phyloP scores from a whole-genome alignment of 1,140 invertebrate species.

The Drosophila mauritiana region DNA sequence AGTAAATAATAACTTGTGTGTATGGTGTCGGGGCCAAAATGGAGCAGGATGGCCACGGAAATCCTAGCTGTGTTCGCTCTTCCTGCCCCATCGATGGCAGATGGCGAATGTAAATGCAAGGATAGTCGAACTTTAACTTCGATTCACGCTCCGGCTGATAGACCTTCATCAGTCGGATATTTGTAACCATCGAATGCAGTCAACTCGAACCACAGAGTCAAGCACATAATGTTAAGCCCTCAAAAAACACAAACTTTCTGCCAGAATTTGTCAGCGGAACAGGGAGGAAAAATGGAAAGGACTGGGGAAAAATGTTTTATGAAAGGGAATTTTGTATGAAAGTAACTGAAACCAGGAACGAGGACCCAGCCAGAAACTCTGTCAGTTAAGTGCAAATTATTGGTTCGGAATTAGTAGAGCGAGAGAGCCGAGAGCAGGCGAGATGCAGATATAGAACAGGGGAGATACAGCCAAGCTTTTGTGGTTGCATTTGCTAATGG shows the following conservation, averaged over 20 bases:
- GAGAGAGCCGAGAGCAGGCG: conserved; percentile 19
- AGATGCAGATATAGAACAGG: not conserved
- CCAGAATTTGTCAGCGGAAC: conserved; percentile 38
- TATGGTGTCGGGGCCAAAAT: conserved; percentile 58
- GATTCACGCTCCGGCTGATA: conserved; percentile 14
- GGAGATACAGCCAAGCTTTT: conserved; percentile 44
- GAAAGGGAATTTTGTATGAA: conserved; percentile 73
- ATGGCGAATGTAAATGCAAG: conserved; percentile 38
- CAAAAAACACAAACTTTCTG: conserved; percentile 20
- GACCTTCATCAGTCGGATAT: conserved; percentile 18
- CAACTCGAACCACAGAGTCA: not conserved
- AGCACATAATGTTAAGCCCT: conserved; percentile 10
- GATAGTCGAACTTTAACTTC: not conserved
- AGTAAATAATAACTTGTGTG: conserved; percentile 79
- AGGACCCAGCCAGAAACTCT: conserved; percentile 41
- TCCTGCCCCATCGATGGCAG: conserved; percentile 21
- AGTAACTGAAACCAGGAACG: conserved; percentile 55
- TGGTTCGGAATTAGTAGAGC: conserved; percentile 73
- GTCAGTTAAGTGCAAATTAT: conserved; percentile 77
- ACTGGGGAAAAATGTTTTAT: conserved; percentile 47
- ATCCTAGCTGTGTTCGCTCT: conserved; percentile 58
- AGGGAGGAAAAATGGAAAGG: conserved; percentile 1
- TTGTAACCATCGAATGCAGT: conserved; percentile 6
- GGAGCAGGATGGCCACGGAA: conserved; percentile 54
- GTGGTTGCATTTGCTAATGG: conserved; percentile 77